Percentiles rank a stretch among this genome's conserved stretches.
phyloP scores from a whole-genome alignment of 2,888 invertebrate genomes.

The Calameuta filiformis region DNA sequence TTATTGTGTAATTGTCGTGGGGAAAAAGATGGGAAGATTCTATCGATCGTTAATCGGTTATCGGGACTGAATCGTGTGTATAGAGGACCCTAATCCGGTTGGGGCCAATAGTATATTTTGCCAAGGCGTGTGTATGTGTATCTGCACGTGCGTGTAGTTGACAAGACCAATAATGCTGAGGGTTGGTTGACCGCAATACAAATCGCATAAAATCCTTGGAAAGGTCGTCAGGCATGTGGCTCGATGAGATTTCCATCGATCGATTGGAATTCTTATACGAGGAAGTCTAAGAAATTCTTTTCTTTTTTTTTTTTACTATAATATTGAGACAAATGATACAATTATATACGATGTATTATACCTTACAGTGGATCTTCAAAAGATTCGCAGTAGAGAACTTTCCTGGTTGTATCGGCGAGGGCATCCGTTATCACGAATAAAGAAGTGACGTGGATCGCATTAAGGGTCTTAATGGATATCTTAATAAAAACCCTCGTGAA shows the following conservation, averaged over 20 bases:
- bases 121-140: slow-evolving; percentile 17
- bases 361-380: not conserved
- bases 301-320: not conserved
- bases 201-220: slow-evolving; percentile 46
- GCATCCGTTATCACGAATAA: not conserved
- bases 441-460: not conserved
- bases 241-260: not conserved
- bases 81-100: slow-evolving; percentile 50
- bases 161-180: slow-evolving; percentile 51
- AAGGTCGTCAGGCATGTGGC: not conserved
- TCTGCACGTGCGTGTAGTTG: slow-evolving; percentile 42
- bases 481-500: not conserved
- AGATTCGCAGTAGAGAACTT: not conserved
- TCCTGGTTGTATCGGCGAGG: not conserved
- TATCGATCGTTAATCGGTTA: slow-evolving; percentile 49
- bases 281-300: not conserved
- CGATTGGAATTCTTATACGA: not conserved
- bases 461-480: not conserved
- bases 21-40: slow-evolving; percentile 36
- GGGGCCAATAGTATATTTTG: slow-evolving; percentile 45
- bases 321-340: not conserved
- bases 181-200: slow-evolving; percentile 46
- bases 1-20: slow-evolving; percentile 23
- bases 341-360: not conserved
- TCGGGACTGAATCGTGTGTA: slow-evolving; percentile 45